Evolutionary conservation across 2,113 vertebrate species (phyloP).

Genomic region (Oostethus manadensis): DNA sequence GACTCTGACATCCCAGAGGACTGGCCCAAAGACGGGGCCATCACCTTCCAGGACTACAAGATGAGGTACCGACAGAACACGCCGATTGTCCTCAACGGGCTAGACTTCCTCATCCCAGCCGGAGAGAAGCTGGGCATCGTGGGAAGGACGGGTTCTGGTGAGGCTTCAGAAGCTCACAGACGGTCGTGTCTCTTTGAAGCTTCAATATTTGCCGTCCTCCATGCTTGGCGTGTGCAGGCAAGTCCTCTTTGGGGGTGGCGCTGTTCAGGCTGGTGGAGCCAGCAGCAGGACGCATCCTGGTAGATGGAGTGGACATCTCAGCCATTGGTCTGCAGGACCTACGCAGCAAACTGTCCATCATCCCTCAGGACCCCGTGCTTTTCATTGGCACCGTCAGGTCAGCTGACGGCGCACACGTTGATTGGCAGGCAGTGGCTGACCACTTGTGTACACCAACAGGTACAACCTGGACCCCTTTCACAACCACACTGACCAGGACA

Average conservation of each 20-base stretch:
- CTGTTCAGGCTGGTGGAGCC: constrained; percentile 76
- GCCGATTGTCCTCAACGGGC: constrained; percentile 68
- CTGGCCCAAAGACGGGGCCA: constrained; percentile 72
- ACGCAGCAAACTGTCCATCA: constrained; percentile 76
- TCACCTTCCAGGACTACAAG: constrained; percentile 72
- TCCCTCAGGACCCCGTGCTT: constrained; percentile 79
- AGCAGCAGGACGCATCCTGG: constrained; percentile 66
- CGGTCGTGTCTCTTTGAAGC: too few species aligned
- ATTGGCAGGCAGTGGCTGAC: not conserved
- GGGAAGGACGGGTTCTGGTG: constrained; percentile 71
- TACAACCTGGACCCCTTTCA: constrained; percentile 75
- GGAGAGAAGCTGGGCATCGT: constrained; percentile 79
- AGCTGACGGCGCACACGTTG: not conserved
- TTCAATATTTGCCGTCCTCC: not conserved
- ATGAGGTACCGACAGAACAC: constrained; percentile 78
- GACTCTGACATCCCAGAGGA: constrained; percentile 48
- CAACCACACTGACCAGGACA: constrained; percentile 64
- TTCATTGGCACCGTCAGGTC: constrained; percentile 80
- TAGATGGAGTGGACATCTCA: constrained; percentile 69
- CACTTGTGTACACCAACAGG: constrained; percentile 41
- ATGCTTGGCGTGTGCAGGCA: constrained; percentile 59
- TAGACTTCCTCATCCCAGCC: constrained; percentile 65
- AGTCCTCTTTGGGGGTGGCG: constrained; percentile 75
- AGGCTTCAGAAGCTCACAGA: constrained; percentile 4
- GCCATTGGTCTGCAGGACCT: constrained; percentile 70